phyloP scores from a whole-genome alignment of 2,888 invertebrate genomes.

The Calameuta pallipes region DNA sequence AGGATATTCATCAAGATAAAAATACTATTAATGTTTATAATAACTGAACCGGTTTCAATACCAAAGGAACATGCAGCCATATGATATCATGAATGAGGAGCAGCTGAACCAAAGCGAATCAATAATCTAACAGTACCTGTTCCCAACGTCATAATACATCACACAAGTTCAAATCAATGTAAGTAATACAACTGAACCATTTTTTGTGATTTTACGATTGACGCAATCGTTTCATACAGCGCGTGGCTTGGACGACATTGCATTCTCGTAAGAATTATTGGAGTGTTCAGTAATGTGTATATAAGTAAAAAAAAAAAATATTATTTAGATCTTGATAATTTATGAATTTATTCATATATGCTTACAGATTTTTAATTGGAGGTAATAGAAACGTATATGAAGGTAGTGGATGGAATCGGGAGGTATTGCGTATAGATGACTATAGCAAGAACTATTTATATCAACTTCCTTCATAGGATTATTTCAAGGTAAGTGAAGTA shows the following conservation, averaged over 20 bases:
- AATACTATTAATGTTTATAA: no score
- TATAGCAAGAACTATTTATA: constrained; percentile 73
- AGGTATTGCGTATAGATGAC: constrained; percentile 72
- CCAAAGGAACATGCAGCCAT: no score
- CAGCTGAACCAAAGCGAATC: no score
- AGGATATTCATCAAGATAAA: no score
- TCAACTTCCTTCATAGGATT: constrained; percentile 74
- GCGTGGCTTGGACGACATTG: constrained; percentile 70
- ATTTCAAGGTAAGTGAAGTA: constrained; percentile 40
- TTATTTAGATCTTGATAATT: neutral
- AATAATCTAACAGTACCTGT: constrained; percentile 66
- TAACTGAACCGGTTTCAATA: no score
- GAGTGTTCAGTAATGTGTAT: neutral
- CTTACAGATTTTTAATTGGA: constrained; percentile 71
- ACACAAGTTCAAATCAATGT: constrained; percentile 69
- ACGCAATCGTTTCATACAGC: constrained; percentile 71
- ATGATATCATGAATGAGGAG: no score
- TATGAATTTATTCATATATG: neutral
- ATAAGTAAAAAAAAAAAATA: neutral
- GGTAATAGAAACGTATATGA: constrained; percentile 76
- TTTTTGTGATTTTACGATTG: constrained; percentile 61
- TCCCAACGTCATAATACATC: constrained; percentile 70
- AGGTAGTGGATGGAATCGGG: constrained; percentile 74
- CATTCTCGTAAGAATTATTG: constrained; percentile 69
- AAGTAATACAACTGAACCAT: constrained; percentile 62